Evolutionary conservation across 1,140 invertebrate species (phyloP).

Genomic region (Psilanteris sp.): DNA sequence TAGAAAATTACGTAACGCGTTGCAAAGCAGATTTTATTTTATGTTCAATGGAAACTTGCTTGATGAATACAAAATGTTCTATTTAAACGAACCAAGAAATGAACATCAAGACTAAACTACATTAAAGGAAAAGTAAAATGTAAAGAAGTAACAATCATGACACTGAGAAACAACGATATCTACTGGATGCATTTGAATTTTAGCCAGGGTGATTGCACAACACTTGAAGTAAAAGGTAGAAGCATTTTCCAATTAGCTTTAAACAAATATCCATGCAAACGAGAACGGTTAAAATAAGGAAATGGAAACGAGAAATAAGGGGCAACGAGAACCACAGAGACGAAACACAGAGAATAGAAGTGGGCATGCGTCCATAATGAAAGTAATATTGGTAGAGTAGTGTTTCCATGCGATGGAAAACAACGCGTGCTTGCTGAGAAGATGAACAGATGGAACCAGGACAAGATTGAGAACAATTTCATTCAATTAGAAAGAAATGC

Average conservation of each 20-base stretch:
- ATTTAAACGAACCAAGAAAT: slow-evolving; percentile 38
- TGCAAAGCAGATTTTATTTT: slow-evolving; percentile 44
- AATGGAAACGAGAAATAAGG: slow-evolving; percentile 37
- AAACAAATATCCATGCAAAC: slow-evolving; percentile 68
- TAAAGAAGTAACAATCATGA: slow-evolving; percentile 49
- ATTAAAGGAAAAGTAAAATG: slow-evolving; percentile 35
- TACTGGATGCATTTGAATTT: slow-evolving; percentile 62
- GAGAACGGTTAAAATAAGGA: slow-evolving; percentile 29
- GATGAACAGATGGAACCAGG: slow-evolving; percentile 43
- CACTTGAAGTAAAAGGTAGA: slow-evolving; percentile 52
- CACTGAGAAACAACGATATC: slow-evolving; percentile 47
- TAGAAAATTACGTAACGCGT: no score
- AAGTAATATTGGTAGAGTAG: slow-evolving; percentile 64
- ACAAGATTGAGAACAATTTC: slow-evolving; percentile 9
- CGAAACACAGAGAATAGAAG: slow-evolving; percentile 10
- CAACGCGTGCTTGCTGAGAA: slow-evolving; percentile 24
- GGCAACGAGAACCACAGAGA: slow-evolving; percentile 26
- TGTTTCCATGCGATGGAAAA: slow-evolving; percentile 11
- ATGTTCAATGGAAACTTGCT: slow-evolving; percentile 26
- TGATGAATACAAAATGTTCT: slow-evolving; percentile 52
- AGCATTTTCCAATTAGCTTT: slow-evolving; percentile 71
- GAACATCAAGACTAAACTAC: slow-evolving; percentile 53
- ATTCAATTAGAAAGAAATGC: slow-evolving; percentile 35
- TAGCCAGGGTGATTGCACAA: slow-evolving; percentile 31
- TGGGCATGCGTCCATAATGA: slow-evolving; percentile 44